Evolutionary conservation across 2,113 vertebrate species (phyloP), one percentile per base, ranked within the genome.

Genomic region (Tylochromis polylepis): DNA sequence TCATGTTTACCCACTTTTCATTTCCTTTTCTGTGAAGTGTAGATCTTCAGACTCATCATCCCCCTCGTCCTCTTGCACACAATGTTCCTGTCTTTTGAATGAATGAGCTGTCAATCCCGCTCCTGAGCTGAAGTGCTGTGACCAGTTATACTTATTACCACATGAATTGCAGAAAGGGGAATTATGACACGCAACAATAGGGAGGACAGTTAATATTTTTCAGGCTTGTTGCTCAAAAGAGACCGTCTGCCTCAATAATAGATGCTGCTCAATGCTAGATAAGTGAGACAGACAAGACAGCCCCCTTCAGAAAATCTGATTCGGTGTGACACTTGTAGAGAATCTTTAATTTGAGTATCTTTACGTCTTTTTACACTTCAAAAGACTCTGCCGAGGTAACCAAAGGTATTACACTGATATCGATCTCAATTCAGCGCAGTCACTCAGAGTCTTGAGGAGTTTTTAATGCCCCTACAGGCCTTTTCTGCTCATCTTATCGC

Each of bases 381-480:
- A 91, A 92, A 87, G 92, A 85, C 34, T 87, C 85, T 65, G 89
- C 72, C 55, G 18, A 77, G 67, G 84, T 51, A 94, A 87, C 60
- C 82, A 55, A 70, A 57, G 53, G 82, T 83, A 91, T 95, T 94
- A 94, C 79, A 81, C n/a, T 83, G 95, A 95, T 95, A 91, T 55
- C 1, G 79, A 95, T 95, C 94, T 88, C 67, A 90, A 96, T 93
- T 92, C 82, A 85, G 78, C 8, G 18, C 90, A 87, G 92, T 93
- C 92, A 89, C 90, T 95, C 92, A 89, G 78, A 90, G 83, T 87
- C 83, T 29, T 67, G 67, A 36, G 29, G 29, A 85, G 46, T 77
- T 49, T 82, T 81, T 59, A 81, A 87, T 53, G 46, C 72, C 27
- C 72, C 11, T 53, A 34, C 72, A 49, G 78, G 72, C 51, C 72